Evolutionary conservation across 1,140 invertebrate species (phyloP).

Genomic region (Apolygus lucorum): DNA sequence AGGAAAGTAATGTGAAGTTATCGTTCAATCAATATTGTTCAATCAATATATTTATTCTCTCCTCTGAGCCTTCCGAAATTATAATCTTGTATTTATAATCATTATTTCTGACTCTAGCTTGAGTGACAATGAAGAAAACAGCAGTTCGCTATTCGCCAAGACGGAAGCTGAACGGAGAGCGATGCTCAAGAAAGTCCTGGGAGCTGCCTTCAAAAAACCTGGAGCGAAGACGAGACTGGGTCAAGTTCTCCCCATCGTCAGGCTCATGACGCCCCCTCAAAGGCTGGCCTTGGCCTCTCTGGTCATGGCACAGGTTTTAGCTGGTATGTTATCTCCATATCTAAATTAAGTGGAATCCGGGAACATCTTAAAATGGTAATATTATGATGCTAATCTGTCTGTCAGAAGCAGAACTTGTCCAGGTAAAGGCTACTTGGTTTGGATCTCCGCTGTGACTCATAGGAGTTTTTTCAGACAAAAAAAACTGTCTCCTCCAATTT

Average conservation of each 20-base stretch:
- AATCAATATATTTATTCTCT: neutral
- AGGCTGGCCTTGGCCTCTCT: slow-evolving; percentile 49
- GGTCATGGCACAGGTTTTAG: slow-evolving; percentile 50
- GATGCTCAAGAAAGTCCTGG: slow-evolving; percentile 39
- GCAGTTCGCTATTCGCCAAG: no score
- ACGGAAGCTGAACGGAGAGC: slow-evolving; percentile 27
- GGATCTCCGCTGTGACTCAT: no score
- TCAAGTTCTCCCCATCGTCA: slow-evolving; percentile 50
- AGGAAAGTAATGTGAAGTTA: neutral
- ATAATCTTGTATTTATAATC: neutral
- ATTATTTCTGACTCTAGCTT: neutral
- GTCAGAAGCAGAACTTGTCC: no score
- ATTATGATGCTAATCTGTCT: no score
- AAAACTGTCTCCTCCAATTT: no score
- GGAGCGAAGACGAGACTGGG: slow-evolving; percentile 37
- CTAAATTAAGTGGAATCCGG: no score
- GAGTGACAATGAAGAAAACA: no score
- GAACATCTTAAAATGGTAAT: no score
- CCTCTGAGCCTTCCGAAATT: neutral
- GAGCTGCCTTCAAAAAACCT: slow-evolving; percentile 42
- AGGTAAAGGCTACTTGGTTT: no score
- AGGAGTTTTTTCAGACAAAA: no score
- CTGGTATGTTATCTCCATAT: neutral
- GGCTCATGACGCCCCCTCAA: slow-evolving; percentile 50
- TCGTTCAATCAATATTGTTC: neutral